Conservation (phyloP, 2,888 invertebrate species). For the Romanomermis culicivorax region DNA sequence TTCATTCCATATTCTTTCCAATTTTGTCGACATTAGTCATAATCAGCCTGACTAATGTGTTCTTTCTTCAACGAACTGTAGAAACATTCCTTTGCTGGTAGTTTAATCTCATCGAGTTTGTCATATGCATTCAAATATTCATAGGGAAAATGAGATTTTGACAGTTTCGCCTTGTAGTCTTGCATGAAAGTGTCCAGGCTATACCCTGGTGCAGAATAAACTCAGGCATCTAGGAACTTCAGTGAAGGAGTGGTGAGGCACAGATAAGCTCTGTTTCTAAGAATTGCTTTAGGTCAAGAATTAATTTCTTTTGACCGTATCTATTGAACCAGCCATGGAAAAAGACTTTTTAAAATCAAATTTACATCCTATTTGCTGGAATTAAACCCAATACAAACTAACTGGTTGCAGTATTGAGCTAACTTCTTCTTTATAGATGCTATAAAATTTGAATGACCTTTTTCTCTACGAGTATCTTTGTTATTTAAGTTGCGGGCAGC, state of each 20-base stretch:
- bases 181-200: neutral
- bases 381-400: conserved; percentile 1
- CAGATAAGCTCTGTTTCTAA: neutral
- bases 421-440: neutral
- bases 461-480: neutral
- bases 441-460: neutral
- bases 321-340: neutral
- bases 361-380: conserved; percentile 4
- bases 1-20: neutral
- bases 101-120: neutral
- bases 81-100: conserved; percentile 5
- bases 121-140: conserved; percentile 4
- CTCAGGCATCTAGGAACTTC: neutral
- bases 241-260: neutral
- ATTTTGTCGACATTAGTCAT: neutral
- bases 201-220: neutral
- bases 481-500: neutral
- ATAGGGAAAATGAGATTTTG: conserved; percentile 2
- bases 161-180: neutral
- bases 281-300: neutral
- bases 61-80: neutral
- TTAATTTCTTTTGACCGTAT: neutral
- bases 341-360: neutral
- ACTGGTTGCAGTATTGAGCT: neutral
- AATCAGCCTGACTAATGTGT: neutral